phyloP scores from a whole-genome alignment of 2,888 invertebrate genomes.

The Portevinia maculata region DNA sequence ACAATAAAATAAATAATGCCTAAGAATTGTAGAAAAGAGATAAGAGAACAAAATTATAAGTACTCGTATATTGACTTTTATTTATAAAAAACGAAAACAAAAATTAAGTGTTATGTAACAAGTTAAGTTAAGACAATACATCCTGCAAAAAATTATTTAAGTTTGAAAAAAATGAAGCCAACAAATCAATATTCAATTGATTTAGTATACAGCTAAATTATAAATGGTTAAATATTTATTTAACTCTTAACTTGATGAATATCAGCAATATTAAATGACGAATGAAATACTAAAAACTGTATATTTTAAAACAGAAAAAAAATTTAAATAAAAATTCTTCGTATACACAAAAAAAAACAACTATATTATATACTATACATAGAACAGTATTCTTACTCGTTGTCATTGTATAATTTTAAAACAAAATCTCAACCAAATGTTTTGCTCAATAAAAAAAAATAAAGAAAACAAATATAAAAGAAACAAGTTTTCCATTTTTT shows the following conservation, averaged over 20 bases:
- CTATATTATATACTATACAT: constrained; percentile 57
- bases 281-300: constrained; percentile 35
- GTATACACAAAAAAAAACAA: constrained; percentile 44
- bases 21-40: constrained; percentile 47
- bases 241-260: constrained; percentile 5
- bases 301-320: constrained; percentile 45
- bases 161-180: constrained; percentile 19
- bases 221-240: constrained; percentile 11
- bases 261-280: constrained; percentile 8
- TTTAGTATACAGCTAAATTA: constrained; percentile 8
- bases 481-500: constrained; percentile 12
- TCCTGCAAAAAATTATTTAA: constrained; percentile 35
- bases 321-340: constrained; percentile 40
- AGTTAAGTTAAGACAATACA: constrained; percentile 69
- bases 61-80: constrained; percentile 61
- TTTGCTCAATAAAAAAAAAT: constrained; percentile 59
- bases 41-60: constrained; percentile 35
- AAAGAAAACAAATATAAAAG: constrained; percentile 27
- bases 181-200: too few relatives aligned
- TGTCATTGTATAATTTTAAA: constrained; percentile 68
- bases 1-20: constrained; percentile 60
- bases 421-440: constrained; percentile 48
- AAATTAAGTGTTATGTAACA: constrained; percentile 44
- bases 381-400: constrained; percentile 67
- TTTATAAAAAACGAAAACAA: constrained; percentile 43